Conservation (phyloP, 2,888 invertebrate species). For the Ceratothoa steindachneri region DNA sequence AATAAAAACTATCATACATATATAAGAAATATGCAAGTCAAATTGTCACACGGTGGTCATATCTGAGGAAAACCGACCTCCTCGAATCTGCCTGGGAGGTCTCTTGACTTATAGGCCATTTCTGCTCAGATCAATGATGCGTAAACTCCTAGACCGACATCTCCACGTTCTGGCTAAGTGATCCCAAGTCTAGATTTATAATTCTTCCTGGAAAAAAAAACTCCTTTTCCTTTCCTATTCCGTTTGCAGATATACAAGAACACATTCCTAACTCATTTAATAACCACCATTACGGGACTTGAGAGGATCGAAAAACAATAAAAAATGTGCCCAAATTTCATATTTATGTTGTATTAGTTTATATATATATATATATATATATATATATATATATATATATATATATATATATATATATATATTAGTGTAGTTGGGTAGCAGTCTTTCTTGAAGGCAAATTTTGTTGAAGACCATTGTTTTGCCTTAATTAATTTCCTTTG, state of each 20-base stretch:
- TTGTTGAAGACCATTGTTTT: no score
- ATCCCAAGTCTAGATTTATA: background rate
- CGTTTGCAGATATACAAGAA: no score
- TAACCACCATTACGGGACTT: no score
- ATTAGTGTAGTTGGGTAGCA: no score
- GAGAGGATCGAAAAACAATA: no score
- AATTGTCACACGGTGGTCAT: background rate
- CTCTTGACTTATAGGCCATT: background rate
- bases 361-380: background rate
- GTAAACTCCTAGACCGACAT: background rate
- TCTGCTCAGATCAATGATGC: background rate
- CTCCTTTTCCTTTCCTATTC: no score
- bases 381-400: background rate
- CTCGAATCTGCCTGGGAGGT: background rate
- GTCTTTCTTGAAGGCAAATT: no score
- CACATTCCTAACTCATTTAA: no score
- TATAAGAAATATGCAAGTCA: background rate
- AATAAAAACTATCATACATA: no score
- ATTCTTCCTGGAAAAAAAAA: no score
- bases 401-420: constrained; percentile 5
- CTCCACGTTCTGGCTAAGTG: background rate
- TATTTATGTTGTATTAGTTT: background rate
- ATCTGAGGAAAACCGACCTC: background rate
- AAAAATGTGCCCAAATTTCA: no score
- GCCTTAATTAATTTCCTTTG: no score